Evolutionary conservation across 2,888 invertebrate genomes (phyloP).

Genomic region (Pyrrhosoma nymphula): DNA sequence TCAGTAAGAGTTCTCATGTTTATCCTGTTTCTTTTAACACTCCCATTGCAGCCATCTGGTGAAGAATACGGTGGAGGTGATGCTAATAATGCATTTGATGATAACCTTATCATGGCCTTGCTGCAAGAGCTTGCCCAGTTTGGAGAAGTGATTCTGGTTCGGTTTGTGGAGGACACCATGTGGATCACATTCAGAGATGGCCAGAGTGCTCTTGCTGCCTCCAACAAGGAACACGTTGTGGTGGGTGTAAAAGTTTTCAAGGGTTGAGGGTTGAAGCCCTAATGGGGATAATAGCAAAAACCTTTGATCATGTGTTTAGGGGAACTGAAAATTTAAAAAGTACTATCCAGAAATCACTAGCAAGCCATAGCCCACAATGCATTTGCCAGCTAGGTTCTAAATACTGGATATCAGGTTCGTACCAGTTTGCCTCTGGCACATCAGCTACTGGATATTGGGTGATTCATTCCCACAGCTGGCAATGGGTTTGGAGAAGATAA

Average conservation of each 20-base stretch:
- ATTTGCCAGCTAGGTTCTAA: no score
- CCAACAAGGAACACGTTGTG: constrained; percentile 79
- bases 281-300: no score
- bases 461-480: no score
- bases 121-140: constrained; percentile 90
- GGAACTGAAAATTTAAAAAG: no score
- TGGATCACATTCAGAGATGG: constrained; percentile 96
- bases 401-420: no score
- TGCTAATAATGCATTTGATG: constrained; percentile 85
- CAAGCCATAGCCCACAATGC: no score
- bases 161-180: constrained; percentile 93
- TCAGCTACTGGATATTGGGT: no score
- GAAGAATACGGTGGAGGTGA: constrained; percentile 74
- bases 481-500: no score
- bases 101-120: constrained; percentile 88
- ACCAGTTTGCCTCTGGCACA: no score
- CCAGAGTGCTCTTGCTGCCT: constrained; percentile 90
- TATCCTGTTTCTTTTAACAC: neutral
- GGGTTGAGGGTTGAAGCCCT: neutral
- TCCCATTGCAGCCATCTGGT: constrained; percentile 45
- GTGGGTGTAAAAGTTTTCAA: constrained; percentile 75
- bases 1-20: neutral
- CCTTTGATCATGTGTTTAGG: no score
- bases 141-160: constrained; percentile 93
- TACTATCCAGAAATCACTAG: no score